Evolutionary conservation across 1,140 invertebrate species (phyloP).

Genomic region (Triops cancriformis): DNA sequence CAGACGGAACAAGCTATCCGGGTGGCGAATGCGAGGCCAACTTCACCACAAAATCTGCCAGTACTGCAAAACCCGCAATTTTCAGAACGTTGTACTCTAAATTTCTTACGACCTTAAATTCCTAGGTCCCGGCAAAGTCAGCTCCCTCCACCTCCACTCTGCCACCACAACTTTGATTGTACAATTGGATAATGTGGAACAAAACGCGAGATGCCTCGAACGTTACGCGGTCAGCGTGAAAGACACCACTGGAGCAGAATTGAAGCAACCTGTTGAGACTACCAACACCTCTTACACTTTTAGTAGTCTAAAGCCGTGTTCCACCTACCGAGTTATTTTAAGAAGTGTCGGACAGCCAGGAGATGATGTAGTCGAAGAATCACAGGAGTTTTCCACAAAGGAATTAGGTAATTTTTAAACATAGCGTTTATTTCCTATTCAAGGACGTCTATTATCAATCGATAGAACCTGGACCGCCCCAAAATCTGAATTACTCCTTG

Average conservation of each 20-base stretch:
- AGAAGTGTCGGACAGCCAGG: not conserved
- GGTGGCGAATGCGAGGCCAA: not conserved
- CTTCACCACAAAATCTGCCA: not conserved
- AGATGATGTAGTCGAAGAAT: too few relatives aligned
- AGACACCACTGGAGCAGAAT: too few relatives aligned
- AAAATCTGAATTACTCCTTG: too few relatives aligned
- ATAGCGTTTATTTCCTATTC: too few relatives aligned
- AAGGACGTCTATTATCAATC: too few relatives aligned
- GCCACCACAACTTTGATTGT: not conserved
- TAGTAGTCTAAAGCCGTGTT: not conserved
- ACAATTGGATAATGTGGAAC: not conserved
- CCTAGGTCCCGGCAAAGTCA: not conserved
- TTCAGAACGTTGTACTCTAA: too few relatives aligned
- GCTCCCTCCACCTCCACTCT: not conserved
- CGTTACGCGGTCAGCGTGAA: too few relatives aligned
- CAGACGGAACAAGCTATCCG: not conserved
- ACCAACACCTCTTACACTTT: too few relatives aligned
- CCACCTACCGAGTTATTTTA: not conserved
- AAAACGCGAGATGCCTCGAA: not conserved
- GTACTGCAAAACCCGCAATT: not conserved
- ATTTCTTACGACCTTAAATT: too few relatives aligned
- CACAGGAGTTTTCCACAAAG: not conserved
- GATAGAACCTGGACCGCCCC: too few relatives aligned
- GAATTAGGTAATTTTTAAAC: not conserved
- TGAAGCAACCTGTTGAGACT: too few relatives aligned